Percentiles rank a stretch among this genome's conserved stretches.
phyloP scores from a whole-genome alignment of 2,113 vertebrate genomes.

The Leucosticte australis region DNA sequence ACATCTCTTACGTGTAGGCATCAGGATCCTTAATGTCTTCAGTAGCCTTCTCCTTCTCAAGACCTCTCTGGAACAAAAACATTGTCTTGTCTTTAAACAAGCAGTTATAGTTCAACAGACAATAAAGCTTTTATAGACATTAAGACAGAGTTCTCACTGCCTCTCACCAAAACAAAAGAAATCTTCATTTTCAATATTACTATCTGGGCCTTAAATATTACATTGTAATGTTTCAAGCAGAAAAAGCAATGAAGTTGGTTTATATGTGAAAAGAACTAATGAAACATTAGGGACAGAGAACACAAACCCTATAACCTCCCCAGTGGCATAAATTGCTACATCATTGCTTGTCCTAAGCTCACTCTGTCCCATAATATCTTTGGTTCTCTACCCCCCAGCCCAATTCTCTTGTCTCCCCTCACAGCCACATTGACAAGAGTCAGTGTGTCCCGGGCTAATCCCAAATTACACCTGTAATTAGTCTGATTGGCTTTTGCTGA shows the following conservation, averaged over 20 bases:
- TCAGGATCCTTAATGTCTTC: constrained; percentile 86
- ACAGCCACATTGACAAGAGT: neutral
- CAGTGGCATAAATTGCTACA: neutral
- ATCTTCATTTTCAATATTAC: neutral
- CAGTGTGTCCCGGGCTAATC: neutral
- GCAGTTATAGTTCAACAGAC: neutral
- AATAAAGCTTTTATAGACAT: neutral
- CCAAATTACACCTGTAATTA: constrained; percentile 31
- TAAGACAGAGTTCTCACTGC: neutral
- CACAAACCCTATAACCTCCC: neutral
- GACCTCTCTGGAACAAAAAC: constrained; percentile 67
- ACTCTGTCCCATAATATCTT: neutral
- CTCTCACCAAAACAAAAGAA: neutral
- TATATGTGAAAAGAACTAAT: neutral
- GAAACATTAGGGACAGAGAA: neutral
- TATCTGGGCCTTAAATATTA: neutral
- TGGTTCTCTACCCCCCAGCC: neutral
- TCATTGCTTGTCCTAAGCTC: neutral
- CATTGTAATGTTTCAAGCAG: neutral
- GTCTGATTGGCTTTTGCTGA: constrained; percentile 17
- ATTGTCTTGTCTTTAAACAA: neutral
- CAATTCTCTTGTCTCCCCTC: neutral
- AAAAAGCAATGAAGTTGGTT: neutral
- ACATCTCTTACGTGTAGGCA: constrained; percentile 80
- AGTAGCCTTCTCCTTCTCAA: constrained; percentile 73